Conservation (phyloP, 2,113 vertebrate species). For the Potamarius usumacintae region DNA sequence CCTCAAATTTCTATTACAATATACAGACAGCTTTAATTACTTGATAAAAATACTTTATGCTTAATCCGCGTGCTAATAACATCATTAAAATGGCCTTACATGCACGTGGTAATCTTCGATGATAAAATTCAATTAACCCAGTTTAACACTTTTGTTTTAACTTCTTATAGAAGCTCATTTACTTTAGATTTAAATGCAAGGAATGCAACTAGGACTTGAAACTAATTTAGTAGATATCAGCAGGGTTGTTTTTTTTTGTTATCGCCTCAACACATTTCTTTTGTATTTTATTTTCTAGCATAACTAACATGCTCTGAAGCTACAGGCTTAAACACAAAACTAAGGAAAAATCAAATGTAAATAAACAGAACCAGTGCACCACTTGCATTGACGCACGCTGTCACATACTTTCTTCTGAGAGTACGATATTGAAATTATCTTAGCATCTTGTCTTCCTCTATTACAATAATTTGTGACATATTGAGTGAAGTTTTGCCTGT, state of each 20-base stretch:
- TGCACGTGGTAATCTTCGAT: conserved; percentile 73
- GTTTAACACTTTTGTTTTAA: conserved; percentile 77
- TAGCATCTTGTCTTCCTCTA: conserved; percentile 57
- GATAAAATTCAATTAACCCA: conserved; percentile 79
- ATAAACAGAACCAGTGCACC: background rate
- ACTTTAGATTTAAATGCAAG: conserved; percentile 68
- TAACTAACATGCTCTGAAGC: background rate
- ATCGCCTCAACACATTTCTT: conserved; percentile 55
- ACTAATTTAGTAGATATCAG: conserved; percentile 62
- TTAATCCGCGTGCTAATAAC: conserved; percentile 77
- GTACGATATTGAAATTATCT: conserved; percentile 24
- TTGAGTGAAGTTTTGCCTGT: conserved; percentile 69
- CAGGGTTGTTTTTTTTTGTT: conserved; percentile 66
- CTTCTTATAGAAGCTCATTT: conserved; percentile 71
- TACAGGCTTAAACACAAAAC: background rate
- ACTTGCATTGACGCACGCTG: background rate
- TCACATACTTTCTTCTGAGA: background rate
- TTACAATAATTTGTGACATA: conserved; percentile 64
- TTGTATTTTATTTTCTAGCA: conserved; percentile 41
- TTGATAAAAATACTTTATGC: conserved; percentile 67
- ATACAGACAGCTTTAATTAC: conserved; percentile 70
- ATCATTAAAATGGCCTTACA: conserved; percentile 75
- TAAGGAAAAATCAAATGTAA: background rate
- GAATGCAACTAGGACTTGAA: conserved; percentile 65
- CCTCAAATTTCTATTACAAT: conserved; percentile 67